Evolutionary conservation across 2,113 vertebrate species (phyloP).

Genomic region (Megaceryle maxima): DNA sequence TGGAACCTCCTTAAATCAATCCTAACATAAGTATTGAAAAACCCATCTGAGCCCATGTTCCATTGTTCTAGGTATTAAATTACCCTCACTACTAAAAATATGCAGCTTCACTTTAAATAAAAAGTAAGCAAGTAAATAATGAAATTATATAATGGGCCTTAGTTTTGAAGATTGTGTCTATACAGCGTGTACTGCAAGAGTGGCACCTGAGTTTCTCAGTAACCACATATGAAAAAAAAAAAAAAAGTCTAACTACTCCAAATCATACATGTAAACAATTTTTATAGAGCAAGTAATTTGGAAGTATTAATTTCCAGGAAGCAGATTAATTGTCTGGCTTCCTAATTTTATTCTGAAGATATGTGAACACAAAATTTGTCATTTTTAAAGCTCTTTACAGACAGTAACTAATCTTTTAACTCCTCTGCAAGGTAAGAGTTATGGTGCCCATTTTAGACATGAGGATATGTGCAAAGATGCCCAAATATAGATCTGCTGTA

Average conservation of each 20-base stretch:
- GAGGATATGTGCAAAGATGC: slow-evolving; percentile 31
- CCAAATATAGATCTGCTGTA: slow-evolving; percentile 56
- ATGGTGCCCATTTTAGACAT: slow-evolving; percentile 28
- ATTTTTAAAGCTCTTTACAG: slow-evolving; percentile 25
- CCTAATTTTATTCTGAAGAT: not conserved
- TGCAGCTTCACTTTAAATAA: not conserved
- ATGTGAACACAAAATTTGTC: not conserved
- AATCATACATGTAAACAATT: not conserved
- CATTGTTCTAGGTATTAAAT: not conserved
- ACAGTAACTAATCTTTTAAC: not conserved
- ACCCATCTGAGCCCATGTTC: not conserved
- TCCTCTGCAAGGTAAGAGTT: slow-evolving; percentile 34
- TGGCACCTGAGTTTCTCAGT: not conserved
- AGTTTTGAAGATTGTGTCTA: not conserved
- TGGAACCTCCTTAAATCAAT: not conserved
- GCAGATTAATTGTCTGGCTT: not conserved
- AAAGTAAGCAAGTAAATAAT: not conserved
- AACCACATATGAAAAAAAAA: not conserved
- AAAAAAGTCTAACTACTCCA: not conserved
- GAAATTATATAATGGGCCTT: not conserved
- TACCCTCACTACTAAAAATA: not conserved
- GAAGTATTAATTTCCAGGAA: not conserved
- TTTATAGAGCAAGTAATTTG: not conserved
- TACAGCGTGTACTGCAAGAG: not conserved
- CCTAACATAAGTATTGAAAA: not conserved